phyloP scores from a whole-genome alignment of 64 coral and sea anemone species.

The Montipora cactus region DNA sequence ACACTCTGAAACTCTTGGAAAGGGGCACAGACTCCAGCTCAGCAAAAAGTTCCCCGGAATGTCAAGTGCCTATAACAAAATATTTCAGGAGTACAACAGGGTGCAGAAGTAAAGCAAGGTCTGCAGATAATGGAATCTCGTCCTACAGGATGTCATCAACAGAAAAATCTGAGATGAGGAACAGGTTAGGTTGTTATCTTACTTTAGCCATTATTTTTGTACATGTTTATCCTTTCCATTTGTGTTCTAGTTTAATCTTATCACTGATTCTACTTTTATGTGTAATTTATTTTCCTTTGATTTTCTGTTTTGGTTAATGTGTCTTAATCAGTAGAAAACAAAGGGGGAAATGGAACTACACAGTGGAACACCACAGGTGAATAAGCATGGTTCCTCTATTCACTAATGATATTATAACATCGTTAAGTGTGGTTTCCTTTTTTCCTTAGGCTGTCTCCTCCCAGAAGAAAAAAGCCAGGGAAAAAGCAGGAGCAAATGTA shows the following conservation, averaged over 20 bases:
- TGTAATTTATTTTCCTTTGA: not conserved
- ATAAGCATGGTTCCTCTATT: not conserved
- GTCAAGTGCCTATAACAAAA: constrained; percentile 83
- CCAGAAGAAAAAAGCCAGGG: constrained; percentile 34
- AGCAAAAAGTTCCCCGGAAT: constrained; percentile 70
- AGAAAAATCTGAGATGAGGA: not conserved
- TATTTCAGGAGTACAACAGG: constrained; percentile 69
- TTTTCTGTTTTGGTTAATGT: not conserved
- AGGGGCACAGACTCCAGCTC: constrained; percentile 41
- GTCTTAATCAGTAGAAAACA: too few relatives aligned
- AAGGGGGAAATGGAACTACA: too few relatives aligned
- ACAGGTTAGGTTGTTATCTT: not conserved
- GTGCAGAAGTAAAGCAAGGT: constrained; percentile 26
- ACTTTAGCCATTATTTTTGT: too few relatives aligned
- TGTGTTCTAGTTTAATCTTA: not conserved
- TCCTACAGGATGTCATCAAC: not conserved
- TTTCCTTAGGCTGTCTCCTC: constrained; percentile 2
- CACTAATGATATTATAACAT: not conserved
- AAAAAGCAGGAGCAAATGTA: constrained; percentile 95
- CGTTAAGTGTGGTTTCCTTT: not conserved
- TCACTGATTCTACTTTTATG: not conserved
- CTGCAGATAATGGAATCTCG: not conserved
- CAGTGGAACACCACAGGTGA: too few relatives aligned
- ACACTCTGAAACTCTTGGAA: constrained; percentile 46
- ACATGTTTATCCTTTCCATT: too few relatives aligned